These are phyloP conservation scores for Aquatica leii DNA, from an alignment of 2,888 invertebrate species.

Conservation along the genomic window DNA sequence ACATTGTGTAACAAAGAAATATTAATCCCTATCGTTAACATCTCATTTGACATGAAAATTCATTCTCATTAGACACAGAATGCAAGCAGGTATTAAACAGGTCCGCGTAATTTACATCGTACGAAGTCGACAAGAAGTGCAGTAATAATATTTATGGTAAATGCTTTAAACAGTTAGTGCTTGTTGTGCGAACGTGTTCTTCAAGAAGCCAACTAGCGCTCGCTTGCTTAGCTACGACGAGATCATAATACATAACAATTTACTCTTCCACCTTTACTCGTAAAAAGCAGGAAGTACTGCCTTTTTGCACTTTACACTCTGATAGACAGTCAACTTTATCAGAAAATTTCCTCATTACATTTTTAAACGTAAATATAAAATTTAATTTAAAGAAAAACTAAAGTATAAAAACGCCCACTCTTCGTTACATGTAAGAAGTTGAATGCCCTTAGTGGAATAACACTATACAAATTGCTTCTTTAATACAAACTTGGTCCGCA, in stretches of 20 bases:
- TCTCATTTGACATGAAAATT: slow-evolving; percentile 34
- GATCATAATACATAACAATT: slow-evolving; percentile 28
- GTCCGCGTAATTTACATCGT: slow-evolving; percentile 34
- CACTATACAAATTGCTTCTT: slow-evolving; percentile 14
- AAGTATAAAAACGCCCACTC: slow-evolving; percentile 8
- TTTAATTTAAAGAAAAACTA: neutral
- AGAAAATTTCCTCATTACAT: neutral
- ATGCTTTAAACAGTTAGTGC: slow-evolving; percentile 36
- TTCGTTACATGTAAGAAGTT: slow-evolving; percentile 7
- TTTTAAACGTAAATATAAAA: neutral
- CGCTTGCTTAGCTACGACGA: slow-evolving; percentile 22
- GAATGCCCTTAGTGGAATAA: slow-evolving; percentile 3
- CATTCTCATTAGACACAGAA: slow-evolving; percentile 37
- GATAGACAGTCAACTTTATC: slow-evolving; percentile 7
- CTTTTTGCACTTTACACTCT: slow-evolving; percentile 18
- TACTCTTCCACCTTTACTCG: slow-evolving; percentile 21
- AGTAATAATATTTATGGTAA: slow-evolving; percentile 40
- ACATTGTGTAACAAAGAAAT: slow-evolving; percentile 31
- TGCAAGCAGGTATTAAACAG: slow-evolving; percentile 37
- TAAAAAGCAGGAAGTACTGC: slow-evolving; percentile 20
- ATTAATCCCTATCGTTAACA: slow-evolving; percentile 31
- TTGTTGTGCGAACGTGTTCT: slow-evolving; percentile 36
- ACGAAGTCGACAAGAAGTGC: slow-evolving; percentile 35
- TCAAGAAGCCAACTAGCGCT: slow-evolving; percentile 29
- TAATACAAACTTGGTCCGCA: slow-evolving; percentile 13